Base-by-base conservation (phyloP, 2,113 vertebrate species). In the Melanostigma gelatinosum region DNA sequence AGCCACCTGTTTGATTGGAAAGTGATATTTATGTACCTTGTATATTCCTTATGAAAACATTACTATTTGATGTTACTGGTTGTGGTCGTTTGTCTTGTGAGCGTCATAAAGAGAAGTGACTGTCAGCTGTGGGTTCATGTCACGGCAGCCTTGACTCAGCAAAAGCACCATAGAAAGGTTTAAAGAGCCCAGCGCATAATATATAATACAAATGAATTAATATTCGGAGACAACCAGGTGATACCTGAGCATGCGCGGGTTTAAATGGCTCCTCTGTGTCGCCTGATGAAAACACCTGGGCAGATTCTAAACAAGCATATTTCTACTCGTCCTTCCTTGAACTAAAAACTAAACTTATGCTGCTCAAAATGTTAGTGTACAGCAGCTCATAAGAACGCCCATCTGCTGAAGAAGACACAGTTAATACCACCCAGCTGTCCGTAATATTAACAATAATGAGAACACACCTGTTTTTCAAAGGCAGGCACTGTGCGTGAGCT, bases 381-480 rank as follows among this genome's bases (percentile, higher is more conserved):
- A 32, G 4, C 27, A 6, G 55, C 9, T 40, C 34, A 16, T 6
- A 46, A 32, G 4, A 38, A n/a, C 3, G 13, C 16, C 20, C 38
- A 27, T 0, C 32, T 22, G 60, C 36, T 54, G 36, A 12, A n/a
- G 6, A 67, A 18, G 32, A 57, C 55, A 65, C 40, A 34, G 54
- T 27, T 3, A n/a, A 55, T 0, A 27, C 13, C 72, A 50, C 32
- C 4, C 72, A 27, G 22, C 64, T 12, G 20, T 22, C 8, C 11
- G 61, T 36, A n/a, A 27, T 10, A 18, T 18, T 11, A n/a, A n/a
- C 7, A 32, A 18, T 15, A 71, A 40, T 5, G 48, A 13, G 6
- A 10, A 64, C 85, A 55, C 82, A 93, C 92, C 91, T 90, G 86
- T 3, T 69, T 73, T 80, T 91, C 75, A 84, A 83, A 77, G 60